Base-by-base conservation (phyloP, 2,888 invertebrate genomes). In the Trichogramma dendrolimi region DNA sequence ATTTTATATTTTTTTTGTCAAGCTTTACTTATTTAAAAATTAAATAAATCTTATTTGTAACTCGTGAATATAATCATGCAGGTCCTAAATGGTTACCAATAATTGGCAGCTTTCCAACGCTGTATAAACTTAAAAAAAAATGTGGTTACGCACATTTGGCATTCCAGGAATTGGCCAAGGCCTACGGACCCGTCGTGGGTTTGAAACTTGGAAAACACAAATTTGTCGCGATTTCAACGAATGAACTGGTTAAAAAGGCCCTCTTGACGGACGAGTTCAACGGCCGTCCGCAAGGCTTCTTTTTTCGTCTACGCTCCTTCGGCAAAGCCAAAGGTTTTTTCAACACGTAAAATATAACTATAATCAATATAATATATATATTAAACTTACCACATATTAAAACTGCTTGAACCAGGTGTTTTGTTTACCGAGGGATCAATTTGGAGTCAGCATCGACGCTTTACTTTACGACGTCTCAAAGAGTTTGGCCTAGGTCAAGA, bases 271-370 rank as follows among this genome's bases (percentile, higher is more conserved):
- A 85, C 14, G 86, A 86, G 63, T 88, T 89, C 68, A 87, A 87
- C 71, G 88, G 87, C 0, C 81, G 90, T 62, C 90, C 90, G 0
- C 84, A 87, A 68, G 88, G 85, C 41, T 90, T 88, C 72, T 87
- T 89, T 72, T 84, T 87, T 68, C 81, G 84, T 66, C 75, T 88
- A 62, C 81, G 90, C 60, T 84, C 88, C 40, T 85, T 87, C 65
- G 88, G 88, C 11, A 84, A 86, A 74, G 80, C 85, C 75, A 79
- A 84, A 67, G 90, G 90, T 88, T 38, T 5, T 55, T 5, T 7
- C 40, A n/a, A 39, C 57, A 6, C 14, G 6, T n/a, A 50, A n/a
- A 55, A 38, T 52, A 7, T 6, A 7, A 27, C 42, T 40, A 49
- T 42, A 6, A 8, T 55, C 55, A 6, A 48, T 5, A 3, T 43